These are phyloP conservation scores for Conistra vaccinii DNA, from an alignment of 2,888 invertebrate genomes.

Conservation along the genomic window DNA sequence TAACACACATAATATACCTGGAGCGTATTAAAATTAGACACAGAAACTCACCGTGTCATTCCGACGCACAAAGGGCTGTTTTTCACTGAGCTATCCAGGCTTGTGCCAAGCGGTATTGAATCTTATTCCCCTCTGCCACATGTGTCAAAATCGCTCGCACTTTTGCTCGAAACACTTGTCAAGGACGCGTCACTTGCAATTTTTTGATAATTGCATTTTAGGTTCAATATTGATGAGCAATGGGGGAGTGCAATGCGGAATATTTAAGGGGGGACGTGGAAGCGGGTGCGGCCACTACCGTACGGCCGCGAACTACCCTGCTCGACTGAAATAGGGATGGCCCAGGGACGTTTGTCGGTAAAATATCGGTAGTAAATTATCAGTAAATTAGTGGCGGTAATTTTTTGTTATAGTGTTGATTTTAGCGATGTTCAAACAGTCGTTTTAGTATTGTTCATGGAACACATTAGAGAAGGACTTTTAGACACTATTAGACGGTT, in stretches of 20 bases:
- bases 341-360: constrained; percentile 35
- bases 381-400: constrained; percentile 6
- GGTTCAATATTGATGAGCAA: constrained; percentile 58
- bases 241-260: constrained; percentile 69
- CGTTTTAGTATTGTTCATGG: neutral
- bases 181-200: constrained; percentile 71
- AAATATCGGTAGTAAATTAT: constrained; percentile 19
- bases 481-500: neutral
- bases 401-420: neutral
- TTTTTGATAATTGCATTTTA: constrained; percentile 64
- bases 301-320: constrained; percentile 80
- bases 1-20: constrained; percentile 55
- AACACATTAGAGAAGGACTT: neutral
- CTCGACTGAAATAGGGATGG: constrained; percentile 74
- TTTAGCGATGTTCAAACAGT: neutral
- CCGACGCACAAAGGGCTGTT: constrained; percentile 81
- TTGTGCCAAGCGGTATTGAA: constrained; percentile 88
- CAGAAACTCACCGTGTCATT: constrained; percentile 87
- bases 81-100: constrained; percentile 85
- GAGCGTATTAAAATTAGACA: constrained; percentile 61
- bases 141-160: constrained; percentile 83
- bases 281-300: constrained; percentile 82
- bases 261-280: constrained; percentile 62
- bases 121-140: constrained; percentile 87
- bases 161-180: constrained; percentile 70